Conservation (phyloP, 2,888 invertebrate species). For the Acanthosepion lycidas region DNA sequence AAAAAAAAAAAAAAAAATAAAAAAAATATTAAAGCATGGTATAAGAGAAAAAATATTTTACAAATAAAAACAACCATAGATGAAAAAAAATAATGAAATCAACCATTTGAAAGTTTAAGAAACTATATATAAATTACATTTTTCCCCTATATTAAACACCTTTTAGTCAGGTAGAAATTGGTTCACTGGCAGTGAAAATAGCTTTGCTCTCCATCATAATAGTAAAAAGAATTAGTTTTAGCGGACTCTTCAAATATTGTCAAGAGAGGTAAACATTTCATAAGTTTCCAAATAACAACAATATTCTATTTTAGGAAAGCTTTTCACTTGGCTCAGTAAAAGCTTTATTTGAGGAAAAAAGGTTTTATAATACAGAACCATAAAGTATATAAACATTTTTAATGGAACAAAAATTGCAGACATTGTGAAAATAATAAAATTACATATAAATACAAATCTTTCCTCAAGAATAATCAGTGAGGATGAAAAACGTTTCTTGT, state of each 20-base stretch:
- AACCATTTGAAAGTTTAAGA: background rate
- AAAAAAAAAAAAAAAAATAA: background rate
- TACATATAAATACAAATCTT: background rate
- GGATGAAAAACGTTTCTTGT: background rate
- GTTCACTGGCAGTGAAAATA: conserved; percentile 33
- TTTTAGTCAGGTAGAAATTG: background rate
- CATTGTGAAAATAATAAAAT: background rate
- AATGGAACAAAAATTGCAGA: background rate
- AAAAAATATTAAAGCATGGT: background rate
- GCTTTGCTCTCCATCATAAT: background rate
- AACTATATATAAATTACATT: background rate
- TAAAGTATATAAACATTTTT: background rate
- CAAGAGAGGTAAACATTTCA: background rate
- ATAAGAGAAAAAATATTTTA: background rate
- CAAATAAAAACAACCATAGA: background rate
- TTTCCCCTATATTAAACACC: background rate
- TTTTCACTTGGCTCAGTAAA: no score
- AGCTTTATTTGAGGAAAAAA: background rate
- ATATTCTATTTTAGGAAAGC: no score
- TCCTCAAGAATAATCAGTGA: background rate
- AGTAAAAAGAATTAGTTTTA: background rate
- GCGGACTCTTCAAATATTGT: background rate
- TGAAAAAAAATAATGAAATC: background rate
- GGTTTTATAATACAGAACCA: background rate
- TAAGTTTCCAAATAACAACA: background rate